phyloP scores from a whole-genome alignment of 2,113 vertebrate species.

The Girardinichthys multiradiatus region DNA sequence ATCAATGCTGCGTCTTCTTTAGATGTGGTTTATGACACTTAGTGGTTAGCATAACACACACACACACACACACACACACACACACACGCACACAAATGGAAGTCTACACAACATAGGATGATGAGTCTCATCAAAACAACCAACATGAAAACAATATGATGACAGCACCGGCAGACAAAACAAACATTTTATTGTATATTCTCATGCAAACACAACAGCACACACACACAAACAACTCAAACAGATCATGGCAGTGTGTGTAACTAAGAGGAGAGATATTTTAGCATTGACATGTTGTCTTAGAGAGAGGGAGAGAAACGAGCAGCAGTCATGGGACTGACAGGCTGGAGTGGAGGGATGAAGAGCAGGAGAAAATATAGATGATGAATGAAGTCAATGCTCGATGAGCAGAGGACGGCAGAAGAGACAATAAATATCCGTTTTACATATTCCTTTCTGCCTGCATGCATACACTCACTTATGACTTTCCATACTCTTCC shows the following conservation, averaged over 20 bases:
- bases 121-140: neutral
- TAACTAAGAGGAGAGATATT: constrained; percentile 7
- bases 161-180: neutral
- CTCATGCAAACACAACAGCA: neutral
- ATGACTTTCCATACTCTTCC: constrained; percentile 51
- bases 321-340: constrained; percentile 37
- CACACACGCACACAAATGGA: no score
- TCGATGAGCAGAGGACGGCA: neutral
- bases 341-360: constrained; percentile 20
- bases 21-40: no score
- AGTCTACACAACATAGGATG: no score
- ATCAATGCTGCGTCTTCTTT: neutral
- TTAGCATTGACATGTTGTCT: constrained; percentile 52
- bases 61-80: no score
- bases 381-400: constrained; percentile 30
- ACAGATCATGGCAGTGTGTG: constrained; percentile 6
- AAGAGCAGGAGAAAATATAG: constrained; percentile 10
- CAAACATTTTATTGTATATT: neutral
- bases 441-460: constrained; percentile 61
- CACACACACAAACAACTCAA: neutral
- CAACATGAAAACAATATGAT: constrained; percentile 2
- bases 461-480: constrained; percentile 25
- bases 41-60: no score
- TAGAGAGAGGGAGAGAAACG: constrained; percentile 52
- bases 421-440: constrained; percentile 28